Conservation (phyloP, 1,140 invertebrate species). For the Delia radicum region DNA sequence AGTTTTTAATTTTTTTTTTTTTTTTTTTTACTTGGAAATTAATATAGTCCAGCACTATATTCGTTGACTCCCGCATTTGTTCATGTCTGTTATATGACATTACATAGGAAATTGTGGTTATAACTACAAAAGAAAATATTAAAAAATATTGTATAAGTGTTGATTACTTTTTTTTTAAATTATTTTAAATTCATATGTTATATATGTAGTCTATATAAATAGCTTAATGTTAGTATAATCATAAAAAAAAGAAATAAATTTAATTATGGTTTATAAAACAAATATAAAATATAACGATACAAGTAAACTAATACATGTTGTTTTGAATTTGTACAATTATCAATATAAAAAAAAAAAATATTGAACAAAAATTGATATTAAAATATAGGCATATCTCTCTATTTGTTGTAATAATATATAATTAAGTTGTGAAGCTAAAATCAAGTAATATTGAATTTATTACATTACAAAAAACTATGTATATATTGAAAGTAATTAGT, state of each 20-base stretch:
- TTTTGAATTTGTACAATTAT: background rate
- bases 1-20: too few relatives aligned
- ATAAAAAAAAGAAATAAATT: background rate
- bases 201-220: slow-evolving; percentile 1
- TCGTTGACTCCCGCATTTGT: too few relatives aligned
- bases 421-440: slow-evolving; percentile 9
- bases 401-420: slow-evolving; percentile 20
- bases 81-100: too few relatives aligned
- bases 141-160: too few relatives aligned
- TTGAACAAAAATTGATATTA: background rate
- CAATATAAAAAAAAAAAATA: background rate
- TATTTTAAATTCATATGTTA: background rate
- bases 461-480: background rate
- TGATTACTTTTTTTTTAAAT: too few relatives aligned
- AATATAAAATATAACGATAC: background rate
- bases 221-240: background rate
- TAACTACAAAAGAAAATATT: too few relatives aligned
- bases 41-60: too few relatives aligned
- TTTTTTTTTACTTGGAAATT: too few relatives aligned
- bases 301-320: background rate
- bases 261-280: background rate
- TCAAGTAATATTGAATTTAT: slow-evolving; percentile 15
- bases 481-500: background rate
- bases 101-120: too few relatives aligned
- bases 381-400: slow-evolving; percentile 10